These are phyloP conservation scores for Agrilus mali DNA, from an alignment of 2,888 invertebrate genomes.

Conservation along the genomic window DNA sequence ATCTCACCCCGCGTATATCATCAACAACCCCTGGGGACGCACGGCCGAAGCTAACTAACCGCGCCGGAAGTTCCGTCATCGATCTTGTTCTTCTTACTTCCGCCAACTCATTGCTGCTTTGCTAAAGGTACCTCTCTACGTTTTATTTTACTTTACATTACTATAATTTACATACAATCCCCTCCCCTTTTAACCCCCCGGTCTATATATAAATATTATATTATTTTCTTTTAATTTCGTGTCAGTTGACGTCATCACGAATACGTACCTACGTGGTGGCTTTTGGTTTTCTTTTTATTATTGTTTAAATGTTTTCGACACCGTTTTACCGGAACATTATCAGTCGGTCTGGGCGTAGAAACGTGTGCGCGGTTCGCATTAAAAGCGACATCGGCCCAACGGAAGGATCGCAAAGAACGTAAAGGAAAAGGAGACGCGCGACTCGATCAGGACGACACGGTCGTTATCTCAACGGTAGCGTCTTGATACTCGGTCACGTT, in stretches of 20 bases:
- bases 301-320: slow-evolving; percentile 23
- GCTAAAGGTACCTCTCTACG: too few relatives aligned
- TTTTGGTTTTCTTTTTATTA: too few relatives aligned
- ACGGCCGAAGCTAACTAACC: slow-evolving; percentile 16
- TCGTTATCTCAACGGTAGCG: slow-evolving; percentile 34
- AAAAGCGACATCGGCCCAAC: slow-evolving; percentile 26
- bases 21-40: slow-evolving; percentile 10
- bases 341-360: slow-evolving; percentile 25
- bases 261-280: too few relatives aligned
- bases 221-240: too few relatives aligned
- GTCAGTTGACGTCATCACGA: too few relatives aligned
- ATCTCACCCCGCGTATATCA: too few relatives aligned
- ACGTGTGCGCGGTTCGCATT: slow-evolving; percentile 20
- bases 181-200: too few relatives aligned
- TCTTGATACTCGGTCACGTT: slow-evolving; percentile 27
- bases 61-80: slow-evolving; percentile 18
- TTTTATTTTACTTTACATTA: too few relatives aligned
- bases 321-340: slow-evolving; percentile 33
- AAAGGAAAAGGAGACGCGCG: slow-evolving; percentile 4
- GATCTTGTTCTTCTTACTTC: slow-evolving; percentile 17
- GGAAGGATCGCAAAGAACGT: slow-evolving; percentile 8
- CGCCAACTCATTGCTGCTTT: slow-evolving; percentile 6
- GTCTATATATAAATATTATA: too few relatives aligned
- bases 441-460: slow-evolving; percentile 19
- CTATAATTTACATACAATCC: too few relatives aligned